phyloP scores from a whole-genome alignment of 2,113 vertebrate species.

The Vulpes vulpes region DNA sequence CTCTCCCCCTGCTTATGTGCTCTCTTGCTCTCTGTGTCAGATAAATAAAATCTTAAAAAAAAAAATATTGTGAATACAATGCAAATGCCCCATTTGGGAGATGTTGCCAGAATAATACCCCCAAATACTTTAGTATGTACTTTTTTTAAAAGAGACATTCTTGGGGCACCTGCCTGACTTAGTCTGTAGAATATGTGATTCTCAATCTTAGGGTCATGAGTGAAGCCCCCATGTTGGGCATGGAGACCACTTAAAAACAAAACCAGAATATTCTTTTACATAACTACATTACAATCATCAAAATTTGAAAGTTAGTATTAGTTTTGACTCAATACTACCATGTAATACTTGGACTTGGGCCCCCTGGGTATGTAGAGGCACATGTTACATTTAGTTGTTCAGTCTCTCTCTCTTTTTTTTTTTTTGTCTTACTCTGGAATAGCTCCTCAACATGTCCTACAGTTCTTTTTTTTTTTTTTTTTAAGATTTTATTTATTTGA shows the following conservation, averaged over 20 bases:
- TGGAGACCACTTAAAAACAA: background rate
- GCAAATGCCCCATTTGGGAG: slow-evolving; percentile 20
- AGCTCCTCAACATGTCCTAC: background rate
- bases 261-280: background rate
- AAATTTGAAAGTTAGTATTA: background rate
- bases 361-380: background rate
- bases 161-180: background rate
- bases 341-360: background rate
- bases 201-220: background rate
- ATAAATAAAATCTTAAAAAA: too few species aligned
- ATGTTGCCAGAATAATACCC: slow-evolving; percentile 3
- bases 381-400: background rate
- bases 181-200: background rate
- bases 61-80: background rate
- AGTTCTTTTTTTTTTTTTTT: background rate
- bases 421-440: background rate
- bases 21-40: too few species aligned
- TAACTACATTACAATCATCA: background rate
- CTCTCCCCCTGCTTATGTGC: too few species aligned
- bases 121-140: background rate
- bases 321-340: background rate
- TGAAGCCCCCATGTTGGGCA: background rate
- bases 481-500: too few species aligned
- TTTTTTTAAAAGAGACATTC: background rate
- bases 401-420: background rate